Conservation (phyloP, 2,888 invertebrate genomes). For the Deladenus siricidicola region DNA sequence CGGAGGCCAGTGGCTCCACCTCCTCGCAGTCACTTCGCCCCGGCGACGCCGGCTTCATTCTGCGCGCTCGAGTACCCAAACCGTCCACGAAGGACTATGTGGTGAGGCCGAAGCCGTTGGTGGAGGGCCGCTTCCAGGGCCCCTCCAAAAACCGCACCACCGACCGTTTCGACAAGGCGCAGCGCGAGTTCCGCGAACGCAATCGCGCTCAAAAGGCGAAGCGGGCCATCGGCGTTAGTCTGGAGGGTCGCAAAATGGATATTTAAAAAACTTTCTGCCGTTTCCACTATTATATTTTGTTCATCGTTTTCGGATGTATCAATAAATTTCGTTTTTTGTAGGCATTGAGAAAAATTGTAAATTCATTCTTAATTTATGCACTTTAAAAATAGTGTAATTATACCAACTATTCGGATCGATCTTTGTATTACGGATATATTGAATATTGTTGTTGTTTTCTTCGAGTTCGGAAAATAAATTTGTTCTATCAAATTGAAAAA, state of each 20-base stretch:
- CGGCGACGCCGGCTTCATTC: constrained; percentile 82
- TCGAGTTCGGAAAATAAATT: too few relatives aligned
- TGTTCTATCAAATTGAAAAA: too few relatives aligned
- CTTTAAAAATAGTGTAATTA: too few relatives aligned
- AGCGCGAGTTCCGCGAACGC: constrained; percentile 47
- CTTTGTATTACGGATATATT: too few relatives aligned
- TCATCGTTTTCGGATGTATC: neutral
- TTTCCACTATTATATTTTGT: too few relatives aligned
- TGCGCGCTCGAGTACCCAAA: constrained; percentile 80
- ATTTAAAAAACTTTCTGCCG: constrained; percentile 26
- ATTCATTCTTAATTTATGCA: too few relatives aligned
- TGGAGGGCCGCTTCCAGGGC: constrained; percentile 40
- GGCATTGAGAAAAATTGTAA: too few relatives aligned
- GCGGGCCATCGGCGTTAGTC: constrained; percentile 42
- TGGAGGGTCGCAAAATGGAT: constrained; percentile 48
- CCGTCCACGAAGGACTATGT: constrained; percentile 85
- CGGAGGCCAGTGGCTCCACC: constrained; percentile 2
- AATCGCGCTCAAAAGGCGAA: constrained; percentile 38
- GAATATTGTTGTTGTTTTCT: too few relatives aligned
- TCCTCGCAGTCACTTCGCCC: constrained; percentile 64
- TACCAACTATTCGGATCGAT: too few relatives aligned
- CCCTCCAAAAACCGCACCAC: constrained; percentile 7
- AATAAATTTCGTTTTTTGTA: too few relatives aligned
- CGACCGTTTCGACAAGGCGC: constrained; percentile 35
- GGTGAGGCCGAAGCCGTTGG: constrained; percentile 66